A percentile compares a stretch with the other conserved stretches of the same genome.
Conservation (phyloP, 35 echinoderm and acorn worm genomes). For the Acanthaster planci region DNA sequence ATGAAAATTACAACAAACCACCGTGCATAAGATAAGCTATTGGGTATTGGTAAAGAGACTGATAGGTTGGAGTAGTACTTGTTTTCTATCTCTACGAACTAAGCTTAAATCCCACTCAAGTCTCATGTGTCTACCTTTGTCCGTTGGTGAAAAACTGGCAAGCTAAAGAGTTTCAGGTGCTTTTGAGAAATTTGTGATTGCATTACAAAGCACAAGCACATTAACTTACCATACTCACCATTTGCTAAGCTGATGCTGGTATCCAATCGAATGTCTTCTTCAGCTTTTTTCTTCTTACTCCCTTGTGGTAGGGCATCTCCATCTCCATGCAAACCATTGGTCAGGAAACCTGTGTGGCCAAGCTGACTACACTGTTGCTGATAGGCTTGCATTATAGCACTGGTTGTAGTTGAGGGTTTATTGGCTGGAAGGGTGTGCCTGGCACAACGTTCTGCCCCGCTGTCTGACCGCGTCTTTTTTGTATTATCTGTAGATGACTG, state of each 20-base stretch:
- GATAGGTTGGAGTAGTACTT: too few relatives aligned
- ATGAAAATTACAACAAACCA: too few relatives aligned
- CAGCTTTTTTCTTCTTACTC: constrained; percentile 18
- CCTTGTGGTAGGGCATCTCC: constrained; percentile 36
- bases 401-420: constrained; percentile 48
- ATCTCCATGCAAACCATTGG: constrained; percentile 2
- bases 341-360: constrained; percentile 15
- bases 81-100: too few relatives aligned
- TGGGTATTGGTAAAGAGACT: too few relatives aligned
- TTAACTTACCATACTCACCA: background rate
- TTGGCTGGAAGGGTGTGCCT: constrained; percentile 51
- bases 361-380: constrained; percentile 18
- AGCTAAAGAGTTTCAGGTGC: too few relatives aligned
- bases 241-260: background rate
- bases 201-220: too few relatives aligned
- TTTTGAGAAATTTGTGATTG: too few relatives aligned
- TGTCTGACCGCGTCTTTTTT: constrained; percentile 39
- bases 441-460: constrained; percentile 43
- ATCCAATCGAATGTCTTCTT: background rate
- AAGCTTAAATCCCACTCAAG: too few relatives aligned
- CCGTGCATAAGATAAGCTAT: too few relatives aligned
- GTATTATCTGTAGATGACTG: constrained; percentile 33
- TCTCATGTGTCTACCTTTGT: too few relatives aligned
- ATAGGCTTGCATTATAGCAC: constrained; percentile 22
- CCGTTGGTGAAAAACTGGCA: too few relatives aligned